These are phyloP conservation scores for Agonum fuliginosum DNA, from an alignment of 2,888 invertebrate species.

Conservation along the genomic window DNA sequence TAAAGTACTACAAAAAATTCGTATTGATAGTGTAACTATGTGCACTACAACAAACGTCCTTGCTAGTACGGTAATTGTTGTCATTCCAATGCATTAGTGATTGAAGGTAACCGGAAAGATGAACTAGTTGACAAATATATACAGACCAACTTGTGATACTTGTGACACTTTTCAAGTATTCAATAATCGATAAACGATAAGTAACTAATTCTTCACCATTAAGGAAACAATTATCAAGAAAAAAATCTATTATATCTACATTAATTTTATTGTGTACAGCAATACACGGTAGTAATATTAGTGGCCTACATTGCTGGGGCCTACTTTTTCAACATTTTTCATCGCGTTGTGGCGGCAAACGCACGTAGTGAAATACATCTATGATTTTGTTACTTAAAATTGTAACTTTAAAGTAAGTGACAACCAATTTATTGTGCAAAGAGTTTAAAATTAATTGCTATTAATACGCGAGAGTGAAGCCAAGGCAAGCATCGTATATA, in stretches of 20 bases:
- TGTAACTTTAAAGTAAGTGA: too few relatives aligned
- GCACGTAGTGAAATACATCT: neutral
- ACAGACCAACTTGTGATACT: constrained; percentile 9
- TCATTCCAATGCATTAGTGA: constrained; percentile 50
- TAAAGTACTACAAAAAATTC: constrained; percentile 25
- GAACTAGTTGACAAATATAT: constrained; percentile 53
- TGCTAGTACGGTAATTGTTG: constrained; percentile 44
- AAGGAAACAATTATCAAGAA: constrained; percentile 9
- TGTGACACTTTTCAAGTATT: constrained; percentile 36
- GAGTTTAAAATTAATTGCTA: too few relatives aligned
- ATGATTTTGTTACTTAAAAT: too few relatives aligned
- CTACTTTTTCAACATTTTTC: neutral
- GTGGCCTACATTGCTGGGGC: constrained; percentile 37
- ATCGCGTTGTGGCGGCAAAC: neutral
- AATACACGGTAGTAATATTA: constrained; percentile 10
- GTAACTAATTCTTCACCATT: constrained; percentile 17
- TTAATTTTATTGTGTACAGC: constrained; percentile 2
- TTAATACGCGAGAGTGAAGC: too few relatives aligned
- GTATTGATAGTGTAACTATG: constrained; percentile 34
- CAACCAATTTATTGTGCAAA: too few relatives aligned
- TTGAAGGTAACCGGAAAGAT: constrained; percentile 60
- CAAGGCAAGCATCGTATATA: too few relatives aligned
- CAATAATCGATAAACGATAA: constrained; percentile 49
- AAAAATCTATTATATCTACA: constrained; percentile 8
- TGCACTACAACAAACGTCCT: constrained; percentile 53